These are phyloP conservation scores for Brotula barbata DNA, from an alignment of 2,797 vertebrate genomes.

Conservation along the genomic window DNA sequence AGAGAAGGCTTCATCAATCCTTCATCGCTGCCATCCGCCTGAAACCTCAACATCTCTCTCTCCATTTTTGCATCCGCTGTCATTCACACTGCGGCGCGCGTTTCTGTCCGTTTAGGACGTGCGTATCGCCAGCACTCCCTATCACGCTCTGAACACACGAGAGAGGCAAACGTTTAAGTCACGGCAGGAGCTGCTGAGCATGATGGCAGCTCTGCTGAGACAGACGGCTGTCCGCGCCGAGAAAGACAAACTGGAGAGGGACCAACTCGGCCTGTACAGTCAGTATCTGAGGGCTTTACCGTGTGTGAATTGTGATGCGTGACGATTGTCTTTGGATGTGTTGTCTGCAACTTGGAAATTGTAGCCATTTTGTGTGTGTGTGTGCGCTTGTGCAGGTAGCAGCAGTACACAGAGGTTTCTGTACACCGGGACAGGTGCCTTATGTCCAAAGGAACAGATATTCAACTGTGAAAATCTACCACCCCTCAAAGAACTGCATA, in stretches of 20 bases:
- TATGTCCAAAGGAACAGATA: not conserved
- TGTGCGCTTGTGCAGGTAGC: conserved; percentile 31
- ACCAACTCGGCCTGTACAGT: conserved; percentile 42
- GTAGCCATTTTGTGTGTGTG: not conserved
- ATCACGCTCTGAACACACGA: conserved; percentile 67
- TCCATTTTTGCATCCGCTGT: not conserved
- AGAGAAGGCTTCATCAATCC: too few relatives aligned
- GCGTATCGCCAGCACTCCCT: conserved; percentile 77
- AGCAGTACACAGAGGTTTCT: conserved; percentile 42
- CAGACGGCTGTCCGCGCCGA: conserved; percentile 49
- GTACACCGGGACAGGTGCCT: conserved; percentile 20
- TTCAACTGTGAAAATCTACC: not conserved
- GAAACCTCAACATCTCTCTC: too few relatives aligned
- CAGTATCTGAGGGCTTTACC: conserved; percentile 28
- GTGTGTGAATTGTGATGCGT: not conserved
- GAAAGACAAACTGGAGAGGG: conserved; percentile 47
- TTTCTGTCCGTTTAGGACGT: conserved; percentile 70
- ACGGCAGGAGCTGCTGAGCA: conserved; percentile 73
- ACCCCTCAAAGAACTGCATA: not conserved
- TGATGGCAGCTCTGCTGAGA: conserved; percentile 78
- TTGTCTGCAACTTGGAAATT: not conserved
- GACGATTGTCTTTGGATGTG: not conserved
- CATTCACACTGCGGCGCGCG: not conserved
- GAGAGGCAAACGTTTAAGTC: conserved; percentile 74
- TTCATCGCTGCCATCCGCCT: too few relatives aligned